phyloP scores from a whole-genome alignment of 2,113 vertebrate genomes.

The Phrynosoma blainvillii region DNA sequence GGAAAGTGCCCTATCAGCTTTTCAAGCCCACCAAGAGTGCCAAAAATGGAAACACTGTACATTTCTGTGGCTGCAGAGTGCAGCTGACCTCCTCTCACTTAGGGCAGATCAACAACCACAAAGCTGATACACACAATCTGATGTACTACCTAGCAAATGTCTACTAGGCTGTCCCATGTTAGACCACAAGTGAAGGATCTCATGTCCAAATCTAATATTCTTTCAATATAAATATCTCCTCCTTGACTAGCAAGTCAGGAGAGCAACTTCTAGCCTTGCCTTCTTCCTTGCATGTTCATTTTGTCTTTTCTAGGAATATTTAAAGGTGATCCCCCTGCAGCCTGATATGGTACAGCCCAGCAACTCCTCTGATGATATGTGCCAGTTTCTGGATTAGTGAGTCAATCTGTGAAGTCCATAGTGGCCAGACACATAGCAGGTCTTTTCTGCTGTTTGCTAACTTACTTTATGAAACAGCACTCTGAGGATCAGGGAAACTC shows the following conservation, averaged over 20 bases:
- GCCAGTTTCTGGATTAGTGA: not conserved
- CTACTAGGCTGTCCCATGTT: not conserved
- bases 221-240: not conserved
- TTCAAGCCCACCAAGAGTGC: not conserved
- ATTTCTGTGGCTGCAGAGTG: not conserved
- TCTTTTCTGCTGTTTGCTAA: not conserved
- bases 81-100: not conserved
- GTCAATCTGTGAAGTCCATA: not conserved
- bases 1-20: not conserved
- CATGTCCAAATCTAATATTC: not conserved
- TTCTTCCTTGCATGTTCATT: not conserved
- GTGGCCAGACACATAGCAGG: not conserved
- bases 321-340: not conserved
- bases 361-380: not conserved
- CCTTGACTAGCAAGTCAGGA: not conserved
- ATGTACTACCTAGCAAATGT: not conserved
- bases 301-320: not conserved
- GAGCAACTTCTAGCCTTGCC: too few relatives aligned
- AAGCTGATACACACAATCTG: not conserved
- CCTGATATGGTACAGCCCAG: not conserved
- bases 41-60: not conserved
- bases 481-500: conserved; percentile 25
- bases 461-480: not conserved
- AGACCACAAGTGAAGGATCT: not conserved
- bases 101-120: not conserved